Percentiles rank a stretch among this genome's conserved stretches.
Evolutionary conservation across 1,140 invertebrate genomes (phyloP).

Genomic region (Drosophila nikananu): DNA sequence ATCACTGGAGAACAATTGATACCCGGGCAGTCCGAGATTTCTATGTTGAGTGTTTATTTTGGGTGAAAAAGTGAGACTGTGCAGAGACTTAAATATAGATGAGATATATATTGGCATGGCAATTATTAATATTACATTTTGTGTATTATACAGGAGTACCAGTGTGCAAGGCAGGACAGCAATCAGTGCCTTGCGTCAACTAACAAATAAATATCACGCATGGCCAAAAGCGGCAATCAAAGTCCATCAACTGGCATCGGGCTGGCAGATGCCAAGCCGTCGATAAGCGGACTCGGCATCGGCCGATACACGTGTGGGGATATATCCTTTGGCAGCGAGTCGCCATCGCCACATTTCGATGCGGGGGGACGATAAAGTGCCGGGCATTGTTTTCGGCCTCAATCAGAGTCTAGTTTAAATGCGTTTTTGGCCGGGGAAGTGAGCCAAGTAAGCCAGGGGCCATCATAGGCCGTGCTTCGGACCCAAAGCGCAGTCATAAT

Average conservation of each 20-base stretch:
- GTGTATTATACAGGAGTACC: not conserved
- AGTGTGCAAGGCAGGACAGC: slow-evolving; percentile 30
- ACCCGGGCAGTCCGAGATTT: not conserved
- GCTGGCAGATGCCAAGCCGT: slow-evolving; percentile 69
- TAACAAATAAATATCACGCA: slow-evolving; percentile 85
- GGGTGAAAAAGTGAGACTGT: too few relatives aligned
- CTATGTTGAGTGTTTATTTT: slow-evolving; percentile 2
- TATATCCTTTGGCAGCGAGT: slow-evolving; percentile 54
- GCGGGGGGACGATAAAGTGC: slow-evolving; percentile 58
- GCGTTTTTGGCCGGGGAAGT: slow-evolving; percentile 58
- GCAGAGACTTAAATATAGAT: too few relatives aligned
- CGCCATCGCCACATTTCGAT: slow-evolving; percentile 57
- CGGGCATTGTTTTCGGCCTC: slow-evolving; percentile 60
- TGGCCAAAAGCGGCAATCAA: slow-evolving; percentile 82
- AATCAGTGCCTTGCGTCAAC: slow-evolving; percentile 78
- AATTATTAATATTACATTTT: not conserved
- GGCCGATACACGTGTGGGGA: slow-evolving; percentile 18
- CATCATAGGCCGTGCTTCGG: slow-evolving; percentile 47
- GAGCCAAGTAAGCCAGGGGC: slow-evolving; percentile 17
- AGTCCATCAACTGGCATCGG: slow-evolving; percentile 69
- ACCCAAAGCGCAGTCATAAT: slow-evolving; percentile 76
- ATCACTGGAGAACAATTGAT: slow-evolving; percentile 9
- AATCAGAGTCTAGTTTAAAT: slow-evolving; percentile 74
- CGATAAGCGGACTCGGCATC: slow-evolving; percentile 48
- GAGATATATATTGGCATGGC: not conserved